phyloP scores from a whole-genome alignment of 2,888 invertebrate species.

The Morpho achilles region DNA sequence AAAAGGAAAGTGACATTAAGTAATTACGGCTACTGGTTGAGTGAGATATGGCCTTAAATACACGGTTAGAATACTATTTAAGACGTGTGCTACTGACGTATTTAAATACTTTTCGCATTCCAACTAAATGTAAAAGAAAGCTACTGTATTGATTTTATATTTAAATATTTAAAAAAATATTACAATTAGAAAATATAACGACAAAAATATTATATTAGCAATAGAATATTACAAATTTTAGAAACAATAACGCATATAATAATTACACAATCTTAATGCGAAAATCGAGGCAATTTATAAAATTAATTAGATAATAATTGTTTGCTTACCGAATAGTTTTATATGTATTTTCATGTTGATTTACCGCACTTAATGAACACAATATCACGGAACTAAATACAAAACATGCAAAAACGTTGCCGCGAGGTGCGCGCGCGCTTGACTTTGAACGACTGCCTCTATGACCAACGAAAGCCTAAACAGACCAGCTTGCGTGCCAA shows the following conservation, averaged over 20 bases:
- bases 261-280: background rate
- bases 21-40: too few relatives aligned
- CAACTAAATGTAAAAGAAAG: slow-evolving; percentile 9
- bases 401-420: slow-evolving; percentile 36
- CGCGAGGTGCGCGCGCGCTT: slow-evolving; percentile 60
- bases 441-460: slow-evolving; percentile 58
- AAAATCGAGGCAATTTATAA: background rate
- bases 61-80: background rate
- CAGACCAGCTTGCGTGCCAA: slow-evolving; percentile 45
- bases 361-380: slow-evolving; percentile 43
- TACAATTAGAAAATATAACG: too few relatives aligned
- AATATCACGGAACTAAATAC: slow-evolving; percentile 29
- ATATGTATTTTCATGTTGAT: slow-evolving; percentile 62
- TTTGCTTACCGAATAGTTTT: slow-evolving; percentile 60
- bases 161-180: too few relatives aligned
- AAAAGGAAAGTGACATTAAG: too few relatives aligned
- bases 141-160: too few relatives aligned
- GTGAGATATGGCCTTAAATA: background rate
- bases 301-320: background rate
- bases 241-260: background rate
- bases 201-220: too few relatives aligned
- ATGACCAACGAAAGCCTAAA: slow-evolving; percentile 42
- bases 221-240: too few relatives aligned
- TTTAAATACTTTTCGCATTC: background rate
- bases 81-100: background rate